A percentile compares a stretch with the other conserved stretches of the same genome.
phyloP scores from a whole-genome alignment of 2,888 invertebrate species.

The Eristalis tenax region DNA sequence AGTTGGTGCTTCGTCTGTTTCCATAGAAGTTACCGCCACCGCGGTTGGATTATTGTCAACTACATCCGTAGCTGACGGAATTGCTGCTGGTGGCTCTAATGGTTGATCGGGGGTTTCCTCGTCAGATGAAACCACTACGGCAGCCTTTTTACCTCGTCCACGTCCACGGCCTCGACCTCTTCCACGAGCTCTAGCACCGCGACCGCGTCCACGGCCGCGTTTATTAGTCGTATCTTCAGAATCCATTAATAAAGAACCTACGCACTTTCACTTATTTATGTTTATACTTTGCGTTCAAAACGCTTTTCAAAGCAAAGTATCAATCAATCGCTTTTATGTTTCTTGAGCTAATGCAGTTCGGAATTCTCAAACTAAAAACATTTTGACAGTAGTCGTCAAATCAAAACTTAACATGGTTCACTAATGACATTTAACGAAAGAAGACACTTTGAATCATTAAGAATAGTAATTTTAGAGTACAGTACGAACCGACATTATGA shows the following conservation, averaged over 20 bases:
- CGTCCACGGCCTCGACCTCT: conserved; percentile 90
- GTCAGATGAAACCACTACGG: conserved; percentile 86
- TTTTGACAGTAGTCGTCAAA: conserved; percentile 19
- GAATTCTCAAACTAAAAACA: not conserved
- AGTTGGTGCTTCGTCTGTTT: conserved; percentile 81
- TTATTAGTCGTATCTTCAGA: conserved; percentile 76
- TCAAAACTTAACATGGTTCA: not conserved
- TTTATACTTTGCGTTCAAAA: not conserved
- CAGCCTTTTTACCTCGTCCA: conserved; percentile 88
- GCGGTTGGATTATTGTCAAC: conserved; percentile 41
- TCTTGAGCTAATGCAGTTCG: not conserved
- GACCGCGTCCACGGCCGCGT: conserved; percentile 79
- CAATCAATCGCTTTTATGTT: not conserved
- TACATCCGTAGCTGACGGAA: conserved; percentile 41
- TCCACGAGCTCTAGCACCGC: conserved; percentile 85
- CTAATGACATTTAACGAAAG: conserved; percentile 13
- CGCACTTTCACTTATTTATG: not conserved
- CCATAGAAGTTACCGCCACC: conserved; percentile 77
- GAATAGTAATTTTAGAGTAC: not conserved
- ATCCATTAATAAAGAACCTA: conserved; percentile 59
- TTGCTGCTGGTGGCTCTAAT: conserved; percentile 73
- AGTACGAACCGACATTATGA: not conserved
- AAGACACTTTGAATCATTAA: not conserved
- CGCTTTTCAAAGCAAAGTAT: not conserved
- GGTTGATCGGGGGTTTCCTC: conserved; percentile 82